Evolutionary conservation across 1,140 invertebrate species (phyloP).

Genomic region (Lepidurus packardi): DNA sequence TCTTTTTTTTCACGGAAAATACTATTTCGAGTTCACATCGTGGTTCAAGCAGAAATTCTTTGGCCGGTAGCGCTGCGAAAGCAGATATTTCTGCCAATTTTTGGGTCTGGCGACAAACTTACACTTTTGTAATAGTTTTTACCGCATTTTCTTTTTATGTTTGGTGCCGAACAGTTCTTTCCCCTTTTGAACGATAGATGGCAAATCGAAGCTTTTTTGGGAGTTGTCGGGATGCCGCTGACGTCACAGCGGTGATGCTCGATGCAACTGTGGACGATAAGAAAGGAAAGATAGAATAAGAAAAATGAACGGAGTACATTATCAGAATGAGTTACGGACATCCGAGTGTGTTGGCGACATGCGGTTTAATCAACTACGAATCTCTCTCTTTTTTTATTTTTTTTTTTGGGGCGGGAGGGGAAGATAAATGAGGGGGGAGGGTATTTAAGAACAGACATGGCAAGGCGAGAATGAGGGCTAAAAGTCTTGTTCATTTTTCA

Average conservation of each 20-base stretch:
- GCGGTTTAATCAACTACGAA: conserved; percentile 17
- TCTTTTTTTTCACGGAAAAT: neutral
- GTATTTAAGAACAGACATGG: neutral
- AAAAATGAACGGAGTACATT: conserved; percentile 15
- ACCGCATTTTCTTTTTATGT: neutral
- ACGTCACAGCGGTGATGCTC: neutral
- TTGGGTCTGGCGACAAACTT: neutral
- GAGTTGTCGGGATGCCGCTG: neutral
- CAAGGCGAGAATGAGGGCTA: neutral
- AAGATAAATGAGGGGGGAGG: neutral
- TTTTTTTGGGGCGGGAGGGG: neutral
- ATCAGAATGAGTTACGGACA: conserved; percentile 4
- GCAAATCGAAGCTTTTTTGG: neutral
- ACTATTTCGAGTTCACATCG: neutral
- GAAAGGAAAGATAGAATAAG: conserved; percentile 24
- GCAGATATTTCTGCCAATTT: neutral
- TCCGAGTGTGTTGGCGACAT: conserved; percentile 18
- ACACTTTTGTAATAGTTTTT: neutral
- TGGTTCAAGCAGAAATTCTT: neutral
- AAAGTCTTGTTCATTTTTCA: conserved; percentile 11
- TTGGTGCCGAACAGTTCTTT: no score
- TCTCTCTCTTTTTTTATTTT: neutral
- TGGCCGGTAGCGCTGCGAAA: neutral
- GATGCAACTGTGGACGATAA: neutral
- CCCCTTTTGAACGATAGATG: neutral